Evolutionary conservation across 2,113 vertebrate species (phyloP).

Genomic region (Takifugu bimaculatus): DNA sequence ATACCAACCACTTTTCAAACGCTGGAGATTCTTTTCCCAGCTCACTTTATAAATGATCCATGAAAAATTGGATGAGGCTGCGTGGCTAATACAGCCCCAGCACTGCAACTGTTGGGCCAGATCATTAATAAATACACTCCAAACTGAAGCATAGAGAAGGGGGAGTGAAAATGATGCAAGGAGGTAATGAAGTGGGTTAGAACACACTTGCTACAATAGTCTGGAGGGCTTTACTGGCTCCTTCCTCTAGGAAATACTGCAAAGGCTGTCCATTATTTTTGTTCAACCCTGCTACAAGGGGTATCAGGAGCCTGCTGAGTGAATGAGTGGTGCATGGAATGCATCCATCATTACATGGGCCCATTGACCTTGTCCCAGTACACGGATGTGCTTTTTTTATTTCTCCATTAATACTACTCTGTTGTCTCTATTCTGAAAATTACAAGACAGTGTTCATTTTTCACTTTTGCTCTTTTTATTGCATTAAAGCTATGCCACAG

Average conservation of each 20-base stretch:
- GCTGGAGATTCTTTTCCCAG: slow-evolving; percentile 6
- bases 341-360: slow-evolving; percentile 24
- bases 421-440: slow-evolving; percentile 20
- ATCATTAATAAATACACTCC: slow-evolving; percentile 66
- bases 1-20: slow-evolving; percentile 33
- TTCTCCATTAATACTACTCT: slow-evolving; percentile 1
- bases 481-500: no score
- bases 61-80: slow-evolving; percentile 56
- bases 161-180: slow-evolving; percentile 21
- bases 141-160: slow-evolving; percentile 37
- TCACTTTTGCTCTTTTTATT: no score
- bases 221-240: slow-evolving; percentile 6
- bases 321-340: slow-evolving; percentile 15
- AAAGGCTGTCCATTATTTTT: slow-evolving; percentile 16
- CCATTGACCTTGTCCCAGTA: slow-evolving; percentile 27
- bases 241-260: slow-evolving; percentile 25
- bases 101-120: slow-evolving; percentile 37
- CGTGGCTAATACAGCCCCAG: slow-evolving; percentile 54
- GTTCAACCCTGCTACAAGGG: slow-evolving; percentile 10
- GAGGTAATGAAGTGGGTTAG: slow-evolving; percentile 49
- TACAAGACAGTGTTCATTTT: slow-evolving; percentile 1
- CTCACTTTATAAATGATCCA: slow-evolving; percentile 54
- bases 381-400: slow-evolving; percentile 6
- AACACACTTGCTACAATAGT: slow-evolving; percentile 32
- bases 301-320: slow-evolving; percentile 22